Percentiles rank a stretch among this genome's conserved stretches.
Evolutionary conservation across 2,888 invertebrate genomes (phyloP).

Genomic region (Oconnorella tubifera): DNA sequence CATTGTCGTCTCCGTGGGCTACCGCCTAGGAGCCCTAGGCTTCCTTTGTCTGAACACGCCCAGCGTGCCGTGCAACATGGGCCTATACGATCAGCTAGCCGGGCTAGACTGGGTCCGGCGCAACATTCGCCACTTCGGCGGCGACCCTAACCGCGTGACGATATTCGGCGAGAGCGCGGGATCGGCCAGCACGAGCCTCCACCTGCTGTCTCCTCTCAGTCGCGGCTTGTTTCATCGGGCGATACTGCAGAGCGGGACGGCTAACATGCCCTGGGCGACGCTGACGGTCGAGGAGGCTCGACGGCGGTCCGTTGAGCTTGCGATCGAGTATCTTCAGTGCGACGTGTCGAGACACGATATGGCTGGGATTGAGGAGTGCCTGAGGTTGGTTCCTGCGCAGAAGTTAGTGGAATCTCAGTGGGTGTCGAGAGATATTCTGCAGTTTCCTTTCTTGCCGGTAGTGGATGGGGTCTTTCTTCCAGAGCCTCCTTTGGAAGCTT

Average conservation of each 20-base stretch:
- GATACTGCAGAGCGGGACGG: constrained; percentile 87
- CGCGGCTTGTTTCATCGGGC: constrained; percentile 68
- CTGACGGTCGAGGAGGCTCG: constrained; percentile 73
- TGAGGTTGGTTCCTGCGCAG: constrained; percentile 24
- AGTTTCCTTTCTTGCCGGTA: constrained; percentile 88
- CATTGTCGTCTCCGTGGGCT: constrained; percentile 89
- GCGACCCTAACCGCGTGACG: constrained; percentile 86
- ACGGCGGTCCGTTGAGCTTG: constrained; percentile 75
- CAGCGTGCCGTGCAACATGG: constrained; percentile 81
- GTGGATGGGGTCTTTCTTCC: constrained; percentile 88
- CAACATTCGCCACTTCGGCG: constrained; percentile 57
- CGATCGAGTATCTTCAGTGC: constrained; percentile 50
- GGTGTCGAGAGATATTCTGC: constrained; percentile 63
- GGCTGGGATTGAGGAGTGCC: constrained; percentile 21
- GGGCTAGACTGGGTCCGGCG: constrained; percentile 64
- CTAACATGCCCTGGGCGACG: constrained; percentile 89
- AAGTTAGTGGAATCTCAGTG: constrained; percentile 33
- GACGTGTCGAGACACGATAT: neutral
- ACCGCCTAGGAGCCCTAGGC: constrained; percentile 85
- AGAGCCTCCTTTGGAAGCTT: constrained; percentile 66
- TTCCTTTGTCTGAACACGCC: constrained; percentile 52
- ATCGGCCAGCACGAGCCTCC: constrained; percentile 80
- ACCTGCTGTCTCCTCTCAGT: constrained; percentile 78
- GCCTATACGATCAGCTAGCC: constrained; percentile 92
- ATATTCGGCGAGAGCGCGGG: constrained; percentile 94